Base-by-base conservation (phyloP, 2,797 vertebrate species). In the Cyprinella venusta region DNA sequence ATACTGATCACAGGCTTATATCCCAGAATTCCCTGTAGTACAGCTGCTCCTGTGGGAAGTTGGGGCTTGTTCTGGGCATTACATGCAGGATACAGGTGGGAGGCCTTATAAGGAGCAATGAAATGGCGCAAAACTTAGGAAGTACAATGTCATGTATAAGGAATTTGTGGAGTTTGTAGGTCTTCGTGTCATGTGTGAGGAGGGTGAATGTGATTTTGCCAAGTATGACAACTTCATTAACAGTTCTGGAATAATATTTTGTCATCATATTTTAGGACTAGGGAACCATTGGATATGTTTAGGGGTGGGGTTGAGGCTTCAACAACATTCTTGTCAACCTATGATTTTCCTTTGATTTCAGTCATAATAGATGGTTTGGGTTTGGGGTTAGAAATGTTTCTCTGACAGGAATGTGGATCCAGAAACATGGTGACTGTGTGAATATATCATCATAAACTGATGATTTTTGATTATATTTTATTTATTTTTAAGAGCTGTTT, bases 11-110 rank as follows among this genome's bases (percentile, higher is more conserved):
- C 16, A 84, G 87, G 74, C 86, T 79, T 89, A 86, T 90, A 92
- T 92, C 91, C 92, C 86, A 86, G 89, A 90, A 88, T 93, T 93
- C 92, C 89, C 87, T 90, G 86, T 90, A 92, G 93, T 93, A 81
- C 87, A 83, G 89, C 92, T 93, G 91, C 92, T 92, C 90, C 88
- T 88, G 76, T 64, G 89, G 83, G 85, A 92, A 87, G 89, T 89
- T 87, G 30, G 26, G 85, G 88, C 88, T 90, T 90, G 87, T 89
- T 89, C 64, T 61, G 42, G 75, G 64, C 82, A 86, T 89, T 89
- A 87, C 71, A 75, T 13, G 42, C 61, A 71, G 18, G 65, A 83
- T 76, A 67, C 82, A 89, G 56, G 54, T 69, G 65, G 63, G 65
- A 83, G 45, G 69, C 16, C 82, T 69, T 68, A 81, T 26, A 75